Evolutionary conservation across 2,797 vertebrate species (phyloP).

Genomic region (Cottoperca gobio): DNA sequence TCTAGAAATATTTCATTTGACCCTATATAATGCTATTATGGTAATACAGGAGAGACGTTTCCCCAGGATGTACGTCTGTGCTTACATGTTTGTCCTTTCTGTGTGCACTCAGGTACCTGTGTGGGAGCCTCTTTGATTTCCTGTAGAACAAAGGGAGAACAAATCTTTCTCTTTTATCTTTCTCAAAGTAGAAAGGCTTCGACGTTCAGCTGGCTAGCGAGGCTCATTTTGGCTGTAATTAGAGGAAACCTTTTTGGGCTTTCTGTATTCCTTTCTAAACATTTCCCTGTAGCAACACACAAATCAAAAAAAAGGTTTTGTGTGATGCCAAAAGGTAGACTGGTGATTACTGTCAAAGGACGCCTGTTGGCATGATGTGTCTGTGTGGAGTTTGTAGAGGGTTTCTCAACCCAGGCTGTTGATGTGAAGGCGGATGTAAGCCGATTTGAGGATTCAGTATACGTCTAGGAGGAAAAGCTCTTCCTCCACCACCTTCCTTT

Average conservation of each 20-base stretch:
- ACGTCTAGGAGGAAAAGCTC: constrained; percentile 55
- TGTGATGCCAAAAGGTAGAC: constrained; percentile 62
- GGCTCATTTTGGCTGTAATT: constrained; percentile 56
- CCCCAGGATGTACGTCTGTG: not conserved
- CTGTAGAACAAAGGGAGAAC: constrained; percentile 39
- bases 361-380: constrained; percentile 49
- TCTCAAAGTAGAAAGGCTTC: constrained; percentile 37
- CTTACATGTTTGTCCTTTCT: constrained; percentile 1
- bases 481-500: constrained; percentile 58
- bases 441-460: constrained; percentile 72
- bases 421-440: constrained; percentile 74
- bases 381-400: constrained; percentile 45
- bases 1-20: constrained; percentile 5
- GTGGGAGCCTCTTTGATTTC: constrained; percentile 43
- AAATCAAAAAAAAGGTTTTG: constrained; percentile 51
- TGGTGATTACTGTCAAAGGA: constrained; percentile 64
- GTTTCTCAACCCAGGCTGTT: constrained; percentile 53
- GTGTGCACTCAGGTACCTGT: constrained; percentile 10
- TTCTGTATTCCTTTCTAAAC: constrained; percentile 44
- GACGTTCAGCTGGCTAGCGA: constrained; percentile 22
- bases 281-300: constrained; percentile 36
- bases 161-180: constrained; percentile 33
- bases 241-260: constrained; percentile 46
- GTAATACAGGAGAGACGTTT: not conserved
- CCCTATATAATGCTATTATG: not conserved